Percentiles rank a stretch among this genome's conserved stretches.
phyloP scores from a whole-genome alignment of 2,888 invertebrate species.

The Andricus quercusramuli region DNA sequence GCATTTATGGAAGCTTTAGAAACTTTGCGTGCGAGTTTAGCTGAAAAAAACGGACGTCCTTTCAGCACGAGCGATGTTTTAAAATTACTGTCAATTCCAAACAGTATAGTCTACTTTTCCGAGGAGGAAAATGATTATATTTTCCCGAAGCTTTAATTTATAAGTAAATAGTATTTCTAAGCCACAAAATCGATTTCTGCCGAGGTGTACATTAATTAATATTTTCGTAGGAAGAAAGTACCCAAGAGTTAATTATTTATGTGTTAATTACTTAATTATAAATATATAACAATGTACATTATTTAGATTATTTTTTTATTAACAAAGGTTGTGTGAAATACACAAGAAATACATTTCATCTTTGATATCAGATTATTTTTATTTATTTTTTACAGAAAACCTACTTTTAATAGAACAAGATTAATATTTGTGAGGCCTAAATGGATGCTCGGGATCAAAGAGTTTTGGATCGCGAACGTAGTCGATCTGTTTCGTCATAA shows the following conservation, averaged over 20 bases:
- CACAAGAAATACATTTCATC: slow-evolving; percentile 21
- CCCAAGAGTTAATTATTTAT: background rate
- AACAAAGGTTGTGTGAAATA: background rate
- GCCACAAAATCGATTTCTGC: background rate
- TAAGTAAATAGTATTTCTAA: slow-evolving; percentile 9
- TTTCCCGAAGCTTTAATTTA: background rate
- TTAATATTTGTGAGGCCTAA: slow-evolving; percentile 89
- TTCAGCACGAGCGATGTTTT: slow-evolving; percentile 80
- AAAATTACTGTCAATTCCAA: slow-evolving; percentile 79
- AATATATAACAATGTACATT: background rate
- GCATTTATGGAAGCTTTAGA: slow-evolving; percentile 81
- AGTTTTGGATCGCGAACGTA: slow-evolving; percentile 93
- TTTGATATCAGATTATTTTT: slow-evolving; percentile 67
- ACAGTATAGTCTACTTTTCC: slow-evolving; percentile 79
- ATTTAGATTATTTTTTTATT: background rate
- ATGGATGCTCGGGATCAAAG: slow-evolving; percentile 92
- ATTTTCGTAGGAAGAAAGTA: background rate
- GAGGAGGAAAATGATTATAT: slow-evolving; percentile 76
- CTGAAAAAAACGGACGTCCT: slow-evolving; percentile 77
- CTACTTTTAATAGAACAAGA: slow-evolving; percentile 50
- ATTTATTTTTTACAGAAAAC: slow-evolving; percentile 52
- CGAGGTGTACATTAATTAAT: background rate
- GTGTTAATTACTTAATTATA: background rate
- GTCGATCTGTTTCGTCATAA: slow-evolving; percentile 88
- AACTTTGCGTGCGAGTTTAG: slow-evolving; percentile 79